A percentile compares a stretch with the other conserved stretches of the same genome.
Evolutionary conservation across 2,797 vertebrate genomes (phyloP).

Genomic region (Cryptoprocta ferox): DNA sequence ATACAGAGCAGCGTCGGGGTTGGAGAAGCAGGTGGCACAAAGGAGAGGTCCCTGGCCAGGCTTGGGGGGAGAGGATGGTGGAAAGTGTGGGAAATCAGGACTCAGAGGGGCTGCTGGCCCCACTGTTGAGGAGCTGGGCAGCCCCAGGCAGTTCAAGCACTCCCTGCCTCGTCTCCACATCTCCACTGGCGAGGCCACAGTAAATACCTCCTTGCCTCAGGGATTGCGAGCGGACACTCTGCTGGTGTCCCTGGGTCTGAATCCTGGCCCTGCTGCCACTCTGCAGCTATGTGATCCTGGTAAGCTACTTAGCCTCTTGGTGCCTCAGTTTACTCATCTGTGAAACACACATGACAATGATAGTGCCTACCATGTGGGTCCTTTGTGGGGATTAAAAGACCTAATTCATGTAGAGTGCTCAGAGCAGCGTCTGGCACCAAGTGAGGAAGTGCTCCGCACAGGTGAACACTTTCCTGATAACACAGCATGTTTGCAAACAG

Average conservation of each 20-base stretch:
- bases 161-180: not conserved
- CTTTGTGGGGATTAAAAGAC: not conserved
- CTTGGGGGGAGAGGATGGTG: not conserved
- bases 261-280: not conserved
- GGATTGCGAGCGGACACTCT: not conserved
- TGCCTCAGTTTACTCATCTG: not conserved
- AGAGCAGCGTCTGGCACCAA: not conserved
- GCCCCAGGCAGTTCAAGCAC: not conserved
- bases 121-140: not conserved
- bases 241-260: not conserved
- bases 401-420: not conserved
- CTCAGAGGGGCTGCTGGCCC: not conserved
- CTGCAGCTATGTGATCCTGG: not conserved
- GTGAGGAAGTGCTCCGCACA: accelerated
- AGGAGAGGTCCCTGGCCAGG: not conserved
- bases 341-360: not conserved
- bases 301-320: not conserved
- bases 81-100: not conserved
- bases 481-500: not conserved
- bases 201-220: not conserved
- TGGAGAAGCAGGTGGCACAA: not conserved
- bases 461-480: accelerated
- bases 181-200: not conserved
- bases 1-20: no score
- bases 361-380: not conserved